Evolutionary conservation across 2,797 vertebrate species (phyloP), one percentile per base, ranked within the genome.

Genomic region (Limnodromus scolopaceus): DNA sequence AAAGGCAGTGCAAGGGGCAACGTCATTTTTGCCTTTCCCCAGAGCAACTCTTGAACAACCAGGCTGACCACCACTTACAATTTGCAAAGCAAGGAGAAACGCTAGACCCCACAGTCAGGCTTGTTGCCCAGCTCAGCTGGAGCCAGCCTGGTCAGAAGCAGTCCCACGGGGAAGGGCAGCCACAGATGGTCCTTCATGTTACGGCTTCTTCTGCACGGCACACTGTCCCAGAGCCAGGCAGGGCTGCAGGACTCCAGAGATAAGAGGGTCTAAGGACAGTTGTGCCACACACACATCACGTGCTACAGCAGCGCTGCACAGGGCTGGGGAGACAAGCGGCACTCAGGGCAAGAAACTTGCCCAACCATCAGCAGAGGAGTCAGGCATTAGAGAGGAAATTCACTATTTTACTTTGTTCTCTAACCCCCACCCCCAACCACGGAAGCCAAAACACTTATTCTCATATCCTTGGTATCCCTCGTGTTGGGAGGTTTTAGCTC

Each of bases 311-410:
- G 5, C 0, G 0, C 23, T 38, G 36, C 27, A 68, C 18, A 43
- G 39, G 72, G 49, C 39, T 55, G 69, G 49, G 41, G 32, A 64
- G 16, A 32, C 0, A 0, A 75, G 15, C 0, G 0, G 13, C 8
- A 2, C 48, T 45, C 69, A 19, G 30, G 5, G 4, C 23, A 49
- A 53, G 58, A 79, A 86, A 61, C n/a, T 32, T 30, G 16, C 74
- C 39, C 43, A 69, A 49, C 30, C 0, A 0, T 34, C 43, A 64
- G 51, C 27, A 63, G 22, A 51, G 11, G 3, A 70, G 7, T 5
- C 66, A 5, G 53, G 9, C 28, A 64, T n/a, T 64, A 74, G 23
- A 55, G n/a, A 77, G 16, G 8, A 86, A 64, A 75, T 16, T 45
- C 18, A n/a, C 13, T 49, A 4, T 10, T 82, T 72, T 51, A 58